phyloP scores from a whole-genome alignment of 2,888 invertebrate species.

The Ennomos erosarius region DNA sequence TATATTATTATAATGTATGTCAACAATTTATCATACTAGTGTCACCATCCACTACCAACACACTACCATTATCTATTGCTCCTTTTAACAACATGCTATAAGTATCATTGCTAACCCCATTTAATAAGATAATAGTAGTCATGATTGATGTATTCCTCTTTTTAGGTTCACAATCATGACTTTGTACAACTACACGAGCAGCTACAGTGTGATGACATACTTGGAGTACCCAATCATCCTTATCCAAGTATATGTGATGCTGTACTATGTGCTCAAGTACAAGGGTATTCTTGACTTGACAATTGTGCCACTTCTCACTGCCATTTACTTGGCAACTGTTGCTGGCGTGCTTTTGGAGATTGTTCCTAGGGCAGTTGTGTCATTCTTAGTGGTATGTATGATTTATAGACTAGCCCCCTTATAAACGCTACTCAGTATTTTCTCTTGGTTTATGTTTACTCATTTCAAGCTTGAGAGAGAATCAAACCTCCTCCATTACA shows the following conservation, averaged over 20 bases:
- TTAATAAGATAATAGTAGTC: too few species aligned
- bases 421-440: too few species aligned
- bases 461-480: too few species aligned
- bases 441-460: too few species aligned
- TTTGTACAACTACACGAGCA: constrained; percentile 91
- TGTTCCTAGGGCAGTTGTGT: constrained; percentile 79
- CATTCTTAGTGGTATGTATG: constrained; percentile 87
- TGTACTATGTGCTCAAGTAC: constrained; percentile 89
- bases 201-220: constrained; percentile 90
- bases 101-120: too few species aligned
- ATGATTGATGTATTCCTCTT: constrained; percentile 15
- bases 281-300: constrained; percentile 82
- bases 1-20: too few species aligned
- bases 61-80: too few species aligned
- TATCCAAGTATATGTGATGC: constrained; percentile 89
- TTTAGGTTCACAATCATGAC: constrained; percentile 92
- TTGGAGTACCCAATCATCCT: constrained; percentile 94
- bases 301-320: constrained; percentile 52
- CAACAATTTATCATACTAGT: too few species aligned
- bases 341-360: constrained; percentile 58
- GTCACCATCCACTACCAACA: too few species aligned
- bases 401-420: too few species aligned
- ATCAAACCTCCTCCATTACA: too few species aligned
- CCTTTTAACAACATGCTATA: too few species aligned
- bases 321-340: constrained; percentile 63